Percentiles rank a stretch among this genome's conserved stretches.
These are phyloP conservation scores for Bradypus variegatus DNA, from an alignment of 2,797 vertebrate genomes.

Conservation along the genomic window DNA sequence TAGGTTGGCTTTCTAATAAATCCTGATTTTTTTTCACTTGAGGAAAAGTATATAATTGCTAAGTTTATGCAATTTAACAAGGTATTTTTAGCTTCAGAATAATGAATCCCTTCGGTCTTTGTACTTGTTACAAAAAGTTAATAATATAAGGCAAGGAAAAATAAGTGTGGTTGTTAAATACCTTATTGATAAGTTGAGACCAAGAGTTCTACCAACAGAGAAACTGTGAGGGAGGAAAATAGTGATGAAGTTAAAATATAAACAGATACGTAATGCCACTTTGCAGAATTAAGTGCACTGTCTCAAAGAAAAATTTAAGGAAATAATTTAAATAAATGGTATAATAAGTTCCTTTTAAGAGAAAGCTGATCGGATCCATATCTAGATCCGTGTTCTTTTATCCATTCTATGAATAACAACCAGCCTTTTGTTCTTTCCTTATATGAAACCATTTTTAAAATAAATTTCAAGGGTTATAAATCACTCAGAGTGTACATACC, in stretches of 20 bases:
- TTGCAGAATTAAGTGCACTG: constrained; percentile 53
- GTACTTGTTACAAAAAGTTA: constrained; percentile 64
- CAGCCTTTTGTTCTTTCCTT: constrained; percentile 66
- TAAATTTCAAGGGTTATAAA: constrained; percentile 68
- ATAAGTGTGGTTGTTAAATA: constrained; percentile 64
- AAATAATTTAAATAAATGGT: constrained; percentile 61
- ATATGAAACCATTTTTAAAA: constrained; percentile 57
- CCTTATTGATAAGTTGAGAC: constrained; percentile 62
- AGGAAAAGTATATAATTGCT: constrained; percentile 71
- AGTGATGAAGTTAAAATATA: constrained; percentile 44
- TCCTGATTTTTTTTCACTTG: constrained; percentile 59
- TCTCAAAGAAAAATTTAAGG: constrained; percentile 53
- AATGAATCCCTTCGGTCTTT: constrained; percentile 59
- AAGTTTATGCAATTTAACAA: constrained; percentile 71
- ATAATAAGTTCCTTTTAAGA: constrained; percentile 57
- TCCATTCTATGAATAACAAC: constrained; percentile 51
- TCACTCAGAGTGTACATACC: constrained; percentile 55
- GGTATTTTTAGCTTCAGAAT: constrained; percentile 67
- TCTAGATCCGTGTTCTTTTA: constrained; percentile 64
- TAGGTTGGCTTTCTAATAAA: constrained; percentile 70
- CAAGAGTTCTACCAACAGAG: constrained; percentile 59
- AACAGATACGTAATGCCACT: constrained; percentile 47
- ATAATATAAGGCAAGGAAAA: constrained; percentile 56
- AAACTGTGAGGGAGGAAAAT: constrained; percentile 5
- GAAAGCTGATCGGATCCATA: constrained; percentile 50